Base-by-base conservation (phyloP, 2,888 invertebrate species). In the Heliconius charithonia region DNA sequence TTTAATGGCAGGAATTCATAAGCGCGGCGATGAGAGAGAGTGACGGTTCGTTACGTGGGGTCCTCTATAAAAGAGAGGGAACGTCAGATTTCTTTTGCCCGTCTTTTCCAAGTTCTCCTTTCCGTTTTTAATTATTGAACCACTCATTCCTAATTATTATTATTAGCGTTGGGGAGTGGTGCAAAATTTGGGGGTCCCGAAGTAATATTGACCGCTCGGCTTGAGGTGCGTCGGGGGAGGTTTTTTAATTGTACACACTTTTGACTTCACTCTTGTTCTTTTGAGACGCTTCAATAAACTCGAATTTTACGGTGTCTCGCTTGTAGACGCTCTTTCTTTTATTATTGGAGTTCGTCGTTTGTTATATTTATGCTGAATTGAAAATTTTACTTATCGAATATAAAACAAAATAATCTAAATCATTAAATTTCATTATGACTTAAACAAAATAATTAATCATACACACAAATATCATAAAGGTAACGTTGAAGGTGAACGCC, bases 91-190 rank as follows among this genome's bases (percentile, higher is more conserved):
- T 83, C 82, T 83, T 84, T 81, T 81, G 80, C 78, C 78, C 87
- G 91, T 90, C 92, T 93, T 93, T 93, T 92, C 89, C 89, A 88
- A 90, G 91, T 92, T 93, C 92, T 92, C 93, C 93, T 94, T 92
- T 95, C 95, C 95, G 95, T 95, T 95, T 95, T 95, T 95, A 95
- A 95, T 95, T 95, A 95, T 95, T 93, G 95, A 95, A 95, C 95
- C 95, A 95, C 95, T 95, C 95, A 95, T 95, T 95, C 91, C 95
- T 95, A 95, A 95, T 95, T 95, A 95, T 95, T 95, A 94, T 95
- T 95, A 95, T 95, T 95, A 95, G 95, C 92, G 92, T 88, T 88
- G 89, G 93, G 93, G 94, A 93, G 93, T 93, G 94, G 93, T 93
- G 94, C 32, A 93, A 94, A 93, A 94, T 94, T 51, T 94, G 94